Evolutionary conservation across 2,113 vertebrate species (phyloP).

Genomic region (Gorsachius goisagi): DNA sequence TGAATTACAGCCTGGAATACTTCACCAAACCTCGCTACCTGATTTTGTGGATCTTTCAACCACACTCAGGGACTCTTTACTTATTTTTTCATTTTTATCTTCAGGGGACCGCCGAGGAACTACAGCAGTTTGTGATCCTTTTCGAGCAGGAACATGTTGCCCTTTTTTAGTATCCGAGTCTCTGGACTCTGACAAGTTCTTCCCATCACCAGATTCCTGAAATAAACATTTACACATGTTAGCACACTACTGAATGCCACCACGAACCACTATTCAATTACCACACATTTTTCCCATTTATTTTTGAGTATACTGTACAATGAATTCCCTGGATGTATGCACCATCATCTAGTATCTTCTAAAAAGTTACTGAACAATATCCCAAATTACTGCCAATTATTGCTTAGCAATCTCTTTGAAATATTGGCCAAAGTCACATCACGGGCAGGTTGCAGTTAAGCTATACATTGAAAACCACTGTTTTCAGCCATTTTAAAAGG

Average conservation of each 20-base stretch:
- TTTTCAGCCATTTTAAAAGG: not conserved
- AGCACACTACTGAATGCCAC: not conserved
- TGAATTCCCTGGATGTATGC: not conserved
- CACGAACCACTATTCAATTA: not conserved
- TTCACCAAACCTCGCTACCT: constrained; percentile 51
- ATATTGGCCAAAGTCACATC: not conserved
- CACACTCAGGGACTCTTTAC: constrained; percentile 65
- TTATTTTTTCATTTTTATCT: constrained; percentile 77
- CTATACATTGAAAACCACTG: not conserved
- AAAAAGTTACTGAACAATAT: not conserved
- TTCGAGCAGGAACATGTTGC: constrained; percentile 71
- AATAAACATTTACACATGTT: not conserved
- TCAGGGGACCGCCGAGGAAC: constrained; percentile 71
- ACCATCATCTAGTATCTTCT: not conserved
- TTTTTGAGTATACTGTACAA: not conserved
- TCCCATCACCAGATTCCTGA: constrained; percentile 76
- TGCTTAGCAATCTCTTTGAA: not conserved
- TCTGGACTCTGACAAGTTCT: constrained; percentile 66
- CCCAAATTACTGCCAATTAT: not conserved
- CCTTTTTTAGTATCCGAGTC: constrained; percentile 76
- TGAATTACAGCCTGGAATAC: not conserved
- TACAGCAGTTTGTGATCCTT: constrained; percentile 62
- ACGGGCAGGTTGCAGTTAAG: not conserved
- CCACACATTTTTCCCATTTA: not conserved
- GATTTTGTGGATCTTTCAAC: constrained; percentile 72